A percentile compares a stretch with the other conserved stretches of the same genome.
phyloP scores from a whole-genome alignment of 1,140 invertebrate species.

The Diorhabda sublineata region DNA sequence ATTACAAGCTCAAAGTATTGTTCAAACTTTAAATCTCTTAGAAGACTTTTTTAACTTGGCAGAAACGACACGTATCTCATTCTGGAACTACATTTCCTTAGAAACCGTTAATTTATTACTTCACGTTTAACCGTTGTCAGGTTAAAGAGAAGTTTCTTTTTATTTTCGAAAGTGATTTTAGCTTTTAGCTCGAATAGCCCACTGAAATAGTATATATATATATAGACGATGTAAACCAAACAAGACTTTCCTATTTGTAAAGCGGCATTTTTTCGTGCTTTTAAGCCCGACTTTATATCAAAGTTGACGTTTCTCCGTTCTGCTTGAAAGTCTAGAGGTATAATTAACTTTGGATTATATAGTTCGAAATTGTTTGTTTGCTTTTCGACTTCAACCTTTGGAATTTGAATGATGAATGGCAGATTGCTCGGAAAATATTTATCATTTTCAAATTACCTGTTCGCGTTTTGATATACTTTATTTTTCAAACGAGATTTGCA shows the following conservation, averaged over 20 bases:
- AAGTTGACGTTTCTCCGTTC: not conserved
- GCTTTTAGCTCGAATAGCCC: not conserved
- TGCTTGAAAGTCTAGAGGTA: not conserved
- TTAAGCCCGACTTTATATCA: not conserved
- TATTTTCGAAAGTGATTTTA: constrained; percentile 1
- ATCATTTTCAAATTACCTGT: not conserved
- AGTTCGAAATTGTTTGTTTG: not conserved
- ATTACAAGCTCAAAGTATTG: no score
- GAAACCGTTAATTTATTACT: constrained; percentile 2
- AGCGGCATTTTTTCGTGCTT: not conserved
- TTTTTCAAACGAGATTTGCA: no score
- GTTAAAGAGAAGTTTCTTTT: constrained; percentile 2
- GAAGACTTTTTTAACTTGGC: no score
- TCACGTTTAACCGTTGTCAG: not conserved
- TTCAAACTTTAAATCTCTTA: no score
- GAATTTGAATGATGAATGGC: constrained; percentile 1
- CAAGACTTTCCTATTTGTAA: constrained; percentile 2
- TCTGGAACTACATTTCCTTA: not conserved
- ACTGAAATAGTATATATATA: not conserved
- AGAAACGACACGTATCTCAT: not conserved
- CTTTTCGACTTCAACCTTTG: not conserved
- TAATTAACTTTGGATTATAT: constrained; percentile 1
- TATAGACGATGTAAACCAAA: not conserved
- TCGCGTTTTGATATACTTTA: no score
- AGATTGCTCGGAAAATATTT: not conserved